Conservation (phyloP, 2,113 vertebrate species). For the Zosterops pallidus region DNA sequence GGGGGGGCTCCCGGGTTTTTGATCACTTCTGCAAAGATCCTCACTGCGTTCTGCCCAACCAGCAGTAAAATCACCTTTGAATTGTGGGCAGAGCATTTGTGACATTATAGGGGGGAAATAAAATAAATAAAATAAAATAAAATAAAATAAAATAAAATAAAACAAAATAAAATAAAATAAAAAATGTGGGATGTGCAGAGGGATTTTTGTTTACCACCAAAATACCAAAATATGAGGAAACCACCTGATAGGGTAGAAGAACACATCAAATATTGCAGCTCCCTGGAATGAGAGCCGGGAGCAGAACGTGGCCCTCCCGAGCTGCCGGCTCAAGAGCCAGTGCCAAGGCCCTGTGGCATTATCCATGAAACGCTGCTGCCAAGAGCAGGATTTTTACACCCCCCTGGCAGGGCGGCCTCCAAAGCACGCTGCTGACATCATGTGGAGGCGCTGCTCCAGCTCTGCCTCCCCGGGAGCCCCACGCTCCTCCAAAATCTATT, state of each 20-base stretch:
- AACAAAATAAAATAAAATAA: not conserved
- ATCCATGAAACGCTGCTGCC: not conserved
- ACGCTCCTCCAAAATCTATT: not conserved
- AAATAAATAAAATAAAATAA: not conserved
- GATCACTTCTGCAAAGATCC: not conserved
- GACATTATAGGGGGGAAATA: not conserved
- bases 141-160: not conserved
- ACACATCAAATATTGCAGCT: not conserved
- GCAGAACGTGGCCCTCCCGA: not conserved
- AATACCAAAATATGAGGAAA: not conserved
- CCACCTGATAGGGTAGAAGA: not conserved
- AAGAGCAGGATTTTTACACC: not conserved
- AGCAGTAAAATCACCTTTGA: not conserved
- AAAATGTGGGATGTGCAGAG: fast-evolving
- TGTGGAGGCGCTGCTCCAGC: not conserved
- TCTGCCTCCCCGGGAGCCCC: not conserved
- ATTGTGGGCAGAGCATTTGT: not conserved
- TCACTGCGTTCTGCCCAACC: not conserved
- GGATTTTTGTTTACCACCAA: not conserved
- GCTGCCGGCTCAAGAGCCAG: not conserved
- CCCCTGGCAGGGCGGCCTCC: not conserved
- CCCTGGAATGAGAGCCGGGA: not conserved
- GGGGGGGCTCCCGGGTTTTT: not conserved
- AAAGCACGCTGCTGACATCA: conserved; percentile 26
- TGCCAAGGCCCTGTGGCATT: not conserved